A percentile compares a stretch with the other conserved stretches of the same genome.
Conservation (phyloP, 2,888 invertebrate genomes). For the Luperina nickerlii region DNA sequence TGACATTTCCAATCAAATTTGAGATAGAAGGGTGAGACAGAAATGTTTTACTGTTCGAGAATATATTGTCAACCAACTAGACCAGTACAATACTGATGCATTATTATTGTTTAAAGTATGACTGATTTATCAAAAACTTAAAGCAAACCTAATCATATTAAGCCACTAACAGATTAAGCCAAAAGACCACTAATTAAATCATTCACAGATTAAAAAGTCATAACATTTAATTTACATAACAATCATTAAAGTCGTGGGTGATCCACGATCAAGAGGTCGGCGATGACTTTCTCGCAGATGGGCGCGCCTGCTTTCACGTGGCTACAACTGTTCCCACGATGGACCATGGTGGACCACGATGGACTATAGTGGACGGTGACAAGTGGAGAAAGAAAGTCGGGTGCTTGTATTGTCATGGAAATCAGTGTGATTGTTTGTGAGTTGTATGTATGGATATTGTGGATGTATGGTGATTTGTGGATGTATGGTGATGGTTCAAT, state of each 20-base stretch:
- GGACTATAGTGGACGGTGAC: constrained; percentile 23
- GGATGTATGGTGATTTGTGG: background rate
- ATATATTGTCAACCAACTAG: background rate
- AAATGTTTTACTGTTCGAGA: no score
- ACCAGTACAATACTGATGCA: background rate
- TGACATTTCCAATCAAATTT: background rate
- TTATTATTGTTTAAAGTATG: background rate
- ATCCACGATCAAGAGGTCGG: constrained; percentile 40
- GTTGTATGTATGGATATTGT: background rate
- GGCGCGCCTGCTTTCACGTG: constrained; percentile 58
- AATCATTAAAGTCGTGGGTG: constrained; percentile 51
- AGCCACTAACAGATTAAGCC: background rate
- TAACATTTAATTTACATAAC: constrained; percentile 58
- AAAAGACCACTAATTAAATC: constrained; percentile 19
- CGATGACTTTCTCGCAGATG: constrained; percentile 62
- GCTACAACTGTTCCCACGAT: constrained; percentile 46
- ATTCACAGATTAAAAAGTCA: constrained; percentile 28
- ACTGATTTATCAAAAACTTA: no score
- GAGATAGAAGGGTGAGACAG: background rate
- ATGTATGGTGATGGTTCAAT: background rate
- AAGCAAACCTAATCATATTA: background rate
- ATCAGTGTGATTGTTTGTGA: constrained; percentile 17
- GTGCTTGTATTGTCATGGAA: constrained; percentile 7
- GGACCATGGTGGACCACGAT: constrained; percentile 19
- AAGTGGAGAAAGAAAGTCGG: constrained; percentile 20